Evolutionary conservation across 2,888 invertebrate genomes (phyloP).

Genomic region (Apotomis betuletana): DNA sequence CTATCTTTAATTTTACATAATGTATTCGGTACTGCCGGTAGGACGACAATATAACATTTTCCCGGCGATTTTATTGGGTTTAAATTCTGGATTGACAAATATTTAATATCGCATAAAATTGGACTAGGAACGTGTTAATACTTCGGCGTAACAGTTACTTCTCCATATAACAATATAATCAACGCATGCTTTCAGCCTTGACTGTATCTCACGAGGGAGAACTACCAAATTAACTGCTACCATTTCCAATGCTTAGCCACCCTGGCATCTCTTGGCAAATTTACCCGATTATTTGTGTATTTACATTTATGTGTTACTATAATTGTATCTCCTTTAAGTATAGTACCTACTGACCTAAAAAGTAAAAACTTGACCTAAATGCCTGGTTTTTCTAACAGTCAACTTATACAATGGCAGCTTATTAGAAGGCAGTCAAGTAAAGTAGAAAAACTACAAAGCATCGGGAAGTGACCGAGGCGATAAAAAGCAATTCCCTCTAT

Average conservation of each 20-base stretch:
- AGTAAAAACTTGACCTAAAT: conserved; percentile 16
- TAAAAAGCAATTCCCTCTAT: conserved; percentile 14
- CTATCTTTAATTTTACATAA: no score
- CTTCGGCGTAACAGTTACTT: neutral
- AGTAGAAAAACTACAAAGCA: conserved; percentile 16
- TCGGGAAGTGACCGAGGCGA: conserved; percentile 26
- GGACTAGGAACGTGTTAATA: neutral
- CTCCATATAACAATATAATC: neutral
- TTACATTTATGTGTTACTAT: neutral
- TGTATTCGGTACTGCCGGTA: no score
- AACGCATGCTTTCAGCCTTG: conserved; percentile 3
- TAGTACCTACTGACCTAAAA: conserved; percentile 2
- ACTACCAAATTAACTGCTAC: neutral
- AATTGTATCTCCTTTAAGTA: no score
- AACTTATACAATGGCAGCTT: conserved; percentile 11
- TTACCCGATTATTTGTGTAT: neutral
- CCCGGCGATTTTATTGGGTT: no score
- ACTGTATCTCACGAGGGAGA: neutral
- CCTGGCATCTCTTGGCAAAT: neutral
- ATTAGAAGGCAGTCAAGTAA: conserved; percentile 6
- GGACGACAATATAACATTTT: no score
- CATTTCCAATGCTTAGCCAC: neutral
- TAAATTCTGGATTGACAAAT: no score
- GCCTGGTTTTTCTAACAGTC: neutral
- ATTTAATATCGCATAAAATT: neutral